Conservation (phyloP, 1,140 invertebrate genomes). For the Lysiphlebus fabarum region DNA sequence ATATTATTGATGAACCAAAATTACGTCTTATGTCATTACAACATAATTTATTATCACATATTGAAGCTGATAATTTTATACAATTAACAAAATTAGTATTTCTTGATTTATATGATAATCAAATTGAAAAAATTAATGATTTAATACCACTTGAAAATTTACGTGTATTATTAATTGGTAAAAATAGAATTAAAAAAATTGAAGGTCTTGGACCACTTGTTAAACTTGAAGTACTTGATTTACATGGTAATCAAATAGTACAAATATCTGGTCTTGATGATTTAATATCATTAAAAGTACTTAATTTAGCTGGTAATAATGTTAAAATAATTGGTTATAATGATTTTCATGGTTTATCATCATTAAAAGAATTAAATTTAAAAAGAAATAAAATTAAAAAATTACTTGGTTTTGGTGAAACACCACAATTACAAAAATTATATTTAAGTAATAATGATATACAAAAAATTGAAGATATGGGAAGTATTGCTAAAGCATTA, state of each 20-base stretch:
- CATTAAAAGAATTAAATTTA: conserved; percentile 81
- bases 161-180: conserved; percentile 82
- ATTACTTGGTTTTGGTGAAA: conserved; percentile 75
- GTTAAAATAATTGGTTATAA: conserved; percentile 69
- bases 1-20: conserved; percentile 74
- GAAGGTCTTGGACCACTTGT: conserved; percentile 70
- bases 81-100: conserved; percentile 79
- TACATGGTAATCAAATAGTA: conserved; percentile 85
- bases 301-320: conserved; percentile 89
- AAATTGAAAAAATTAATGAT: conserved; percentile 79
- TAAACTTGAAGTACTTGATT: conserved; percentile 83
- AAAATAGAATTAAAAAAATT: conserved; percentile 70
- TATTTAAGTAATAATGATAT: conserved; percentile 86
- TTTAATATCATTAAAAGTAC: conserved; percentile 72
- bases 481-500: conserved; percentile 68
- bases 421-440: conserved; percentile 76
- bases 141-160: conserved; percentile 73
- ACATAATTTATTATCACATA: conserved; percentile 81
- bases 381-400: conserved; percentile 79
- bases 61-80: conserved; percentile 62
- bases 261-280: conserved; percentile 62
- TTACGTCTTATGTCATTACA: conserved; percentile 82
- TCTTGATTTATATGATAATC: conserved; percentile 91
- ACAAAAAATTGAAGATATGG: conserved; percentile 78
- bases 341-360: conserved; percentile 73